Evolutionary conservation across 2,797 vertebrate genomes (phyloP).

Genomic region (Pseudochirops corinnae): DNA sequence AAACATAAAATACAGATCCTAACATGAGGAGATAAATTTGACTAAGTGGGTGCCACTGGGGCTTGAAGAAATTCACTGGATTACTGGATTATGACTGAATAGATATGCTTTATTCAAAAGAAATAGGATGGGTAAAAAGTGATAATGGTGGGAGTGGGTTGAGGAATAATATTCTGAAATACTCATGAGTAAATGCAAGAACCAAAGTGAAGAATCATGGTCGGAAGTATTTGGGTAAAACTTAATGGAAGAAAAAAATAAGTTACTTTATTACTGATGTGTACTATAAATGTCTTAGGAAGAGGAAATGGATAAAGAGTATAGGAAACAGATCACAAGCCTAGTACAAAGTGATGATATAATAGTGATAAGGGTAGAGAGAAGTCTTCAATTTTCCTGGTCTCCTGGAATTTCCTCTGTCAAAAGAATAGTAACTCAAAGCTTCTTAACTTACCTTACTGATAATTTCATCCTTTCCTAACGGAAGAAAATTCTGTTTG

Average conservation of each 20-base stretch:
- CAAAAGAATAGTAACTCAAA: neutral
- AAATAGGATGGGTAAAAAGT: neutral
- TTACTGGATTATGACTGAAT: neutral
- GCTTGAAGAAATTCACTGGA: neutral
- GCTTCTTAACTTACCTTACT: neutral
- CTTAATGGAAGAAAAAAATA: neutral
- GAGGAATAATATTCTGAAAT: neutral
- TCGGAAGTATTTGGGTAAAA: neutral
- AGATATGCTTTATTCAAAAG: neutral
- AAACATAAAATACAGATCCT: neutral
- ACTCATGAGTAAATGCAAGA: neutral
- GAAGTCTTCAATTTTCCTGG: neutral
- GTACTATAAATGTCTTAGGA: neutral
- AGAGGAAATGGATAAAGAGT: neutral
- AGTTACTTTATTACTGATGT: neutral
- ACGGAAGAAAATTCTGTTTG: neutral
- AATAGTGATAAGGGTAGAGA: neutral
- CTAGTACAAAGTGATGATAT: neutral
- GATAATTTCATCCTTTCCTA: neutral
- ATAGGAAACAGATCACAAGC: neutral
- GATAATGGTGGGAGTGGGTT: neutral
- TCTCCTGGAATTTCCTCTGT: neutral
- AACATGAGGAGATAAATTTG: neutral
- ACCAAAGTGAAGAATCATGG: neutral
- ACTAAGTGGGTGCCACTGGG: neutral